These are phyloP conservation scores for Poecilus cupreus DNA, from an alignment of 2,888 invertebrate species.

Conservation along the genomic window DNA sequence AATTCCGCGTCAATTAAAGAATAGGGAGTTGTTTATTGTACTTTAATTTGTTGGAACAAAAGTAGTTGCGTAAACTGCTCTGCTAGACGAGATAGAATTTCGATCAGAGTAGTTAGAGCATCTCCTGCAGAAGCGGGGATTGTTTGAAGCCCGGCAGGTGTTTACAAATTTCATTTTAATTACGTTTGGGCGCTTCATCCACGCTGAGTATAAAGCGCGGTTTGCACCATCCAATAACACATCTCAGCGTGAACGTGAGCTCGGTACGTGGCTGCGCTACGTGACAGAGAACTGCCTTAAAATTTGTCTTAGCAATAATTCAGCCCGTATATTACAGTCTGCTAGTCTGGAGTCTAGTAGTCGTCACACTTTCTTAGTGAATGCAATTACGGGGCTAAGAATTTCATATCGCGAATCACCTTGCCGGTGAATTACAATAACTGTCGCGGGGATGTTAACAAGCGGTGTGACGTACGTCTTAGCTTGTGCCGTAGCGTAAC, in stretches of 20 bases:
- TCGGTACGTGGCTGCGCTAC: not conserved
- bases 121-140: not conserved
- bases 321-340: constrained; percentile 32
- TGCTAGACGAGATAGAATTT: not conserved
- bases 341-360: not conserved
- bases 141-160: constrained; percentile 40
- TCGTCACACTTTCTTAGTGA: constrained; percentile 62
- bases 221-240: constrained; percentile 27
- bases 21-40: too few species aligned
- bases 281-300: constrained; percentile 28
- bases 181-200: constrained; percentile 33
- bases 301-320: constrained; percentile 57
- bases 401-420: constrained; percentile 64
- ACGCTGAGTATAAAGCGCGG: constrained; percentile 24
- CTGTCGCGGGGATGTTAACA: constrained; percentile 63
- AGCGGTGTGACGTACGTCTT: constrained; percentile 54
- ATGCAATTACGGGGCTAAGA: constrained; percentile 64
- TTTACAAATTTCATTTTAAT: constrained; percentile 46
- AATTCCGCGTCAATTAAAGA: too few species aligned
- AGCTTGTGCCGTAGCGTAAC: not conserved
- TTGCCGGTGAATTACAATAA: constrained; percentile 63
- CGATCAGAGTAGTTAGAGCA: not conserved
- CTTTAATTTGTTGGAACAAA: too few species aligned
- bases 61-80: too few species aligned
- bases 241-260: not conserved